A percentile compares a stretch with the other conserved stretches of the same genome.
These are phyloP conservation scores for Enteromius unitaeniatus DNA, from an alignment of 2,797 vertebrate species.

Conservation along the genomic window DNA sequence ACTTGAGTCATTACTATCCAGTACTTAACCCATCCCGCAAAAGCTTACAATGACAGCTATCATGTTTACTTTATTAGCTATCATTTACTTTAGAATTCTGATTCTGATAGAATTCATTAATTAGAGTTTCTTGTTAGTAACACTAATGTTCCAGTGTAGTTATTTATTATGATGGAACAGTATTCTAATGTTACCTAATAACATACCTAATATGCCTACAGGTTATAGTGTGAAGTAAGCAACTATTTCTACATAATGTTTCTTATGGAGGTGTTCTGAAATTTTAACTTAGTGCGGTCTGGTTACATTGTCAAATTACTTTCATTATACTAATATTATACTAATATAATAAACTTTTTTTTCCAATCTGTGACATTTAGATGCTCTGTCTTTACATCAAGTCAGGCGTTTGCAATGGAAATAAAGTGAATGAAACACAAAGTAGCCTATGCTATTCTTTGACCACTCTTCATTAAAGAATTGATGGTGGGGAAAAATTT, in stretches of 20 bases:
- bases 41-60: background rate
- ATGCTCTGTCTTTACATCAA: background rate
- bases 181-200: too few relatives aligned
- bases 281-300: too few relatives aligned
- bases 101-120: background rate
- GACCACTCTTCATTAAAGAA: background rate
- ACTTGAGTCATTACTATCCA: background rate
- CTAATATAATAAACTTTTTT: background rate
- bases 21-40: background rate
- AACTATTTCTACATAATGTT: too few relatives aligned
- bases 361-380: background rate
- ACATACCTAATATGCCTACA: background rate
- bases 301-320: too few relatives aligned
- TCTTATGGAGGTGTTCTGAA: too few relatives aligned
- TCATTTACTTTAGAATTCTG: background rate
- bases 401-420: background rate
- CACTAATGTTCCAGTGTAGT: background rate
- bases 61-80: background rate
- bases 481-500: background rate
- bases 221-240: background rate
- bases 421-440: background rate
- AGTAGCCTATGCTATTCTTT: background rate
- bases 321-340: too few relatives aligned
- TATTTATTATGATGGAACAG: background rate
- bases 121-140: background rate